phyloP scores from a whole-genome alignment of 1,140 invertebrate species.

The Aphaenogaster floridana region DNA sequence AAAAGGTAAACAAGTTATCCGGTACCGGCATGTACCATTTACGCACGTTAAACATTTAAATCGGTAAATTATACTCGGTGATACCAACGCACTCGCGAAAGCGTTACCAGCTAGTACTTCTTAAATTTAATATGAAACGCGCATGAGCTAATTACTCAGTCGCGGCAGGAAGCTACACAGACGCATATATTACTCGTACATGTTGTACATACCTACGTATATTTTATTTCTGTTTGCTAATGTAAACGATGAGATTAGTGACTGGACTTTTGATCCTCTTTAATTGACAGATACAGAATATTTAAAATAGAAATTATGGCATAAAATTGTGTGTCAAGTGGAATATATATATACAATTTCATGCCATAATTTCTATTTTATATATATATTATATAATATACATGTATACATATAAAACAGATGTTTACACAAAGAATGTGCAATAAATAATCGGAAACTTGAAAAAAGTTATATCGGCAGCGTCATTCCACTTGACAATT shows the following conservation, averaged over 20 bases:
- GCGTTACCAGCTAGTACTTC: conserved; percentile 36
- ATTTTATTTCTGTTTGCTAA: conserved; percentile 14
- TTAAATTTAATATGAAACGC: conserved; percentile 59
- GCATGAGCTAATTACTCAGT: conserved; percentile 43
- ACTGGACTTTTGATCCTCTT: neutral
- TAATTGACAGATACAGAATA: neutral
- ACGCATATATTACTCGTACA: conserved; percentile 1
- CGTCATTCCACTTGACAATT: too few species aligned
- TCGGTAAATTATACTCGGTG: conserved; percentile 55
- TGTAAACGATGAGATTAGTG: conserved; percentile 3
- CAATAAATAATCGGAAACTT: too few species aligned
- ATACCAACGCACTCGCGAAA: conserved; percentile 29
- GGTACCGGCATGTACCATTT: conserved; percentile 42
- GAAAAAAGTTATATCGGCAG: too few species aligned
- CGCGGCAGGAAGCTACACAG: conserved; percentile 17
- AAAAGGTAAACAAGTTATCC: conserved; percentile 48
- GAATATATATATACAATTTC: neutral
- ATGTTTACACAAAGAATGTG: too few species aligned
- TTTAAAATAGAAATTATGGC: neutral
- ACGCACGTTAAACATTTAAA: conserved; percentile 54
- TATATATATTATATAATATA: neutral
- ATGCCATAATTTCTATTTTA: too few species aligned
- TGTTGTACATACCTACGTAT: neutral
- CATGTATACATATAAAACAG: too few species aligned
- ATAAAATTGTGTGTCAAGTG: neutral